phyloP scores from a whole-genome alignment of 2,113 vertebrate genomes.

The Empidonax alnorum region DNA sequence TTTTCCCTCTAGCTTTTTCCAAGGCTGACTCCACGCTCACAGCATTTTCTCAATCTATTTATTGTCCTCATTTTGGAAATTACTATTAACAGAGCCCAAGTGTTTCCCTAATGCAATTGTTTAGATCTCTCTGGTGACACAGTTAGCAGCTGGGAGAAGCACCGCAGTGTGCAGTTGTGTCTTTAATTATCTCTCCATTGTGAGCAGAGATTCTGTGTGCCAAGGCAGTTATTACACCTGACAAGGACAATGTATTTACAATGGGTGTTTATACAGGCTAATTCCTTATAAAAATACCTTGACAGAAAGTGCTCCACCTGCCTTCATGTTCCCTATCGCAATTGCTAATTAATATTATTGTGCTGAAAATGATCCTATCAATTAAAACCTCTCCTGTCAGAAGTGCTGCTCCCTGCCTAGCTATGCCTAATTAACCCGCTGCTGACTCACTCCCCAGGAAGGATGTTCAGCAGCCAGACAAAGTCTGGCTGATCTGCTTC shows the following conservation, averaged over 20 bases:
- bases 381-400: conserved; percentile 25
- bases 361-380: conserved; percentile 55
- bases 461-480: neutral
- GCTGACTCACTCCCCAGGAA: conserved; percentile 8
- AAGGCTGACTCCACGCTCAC: neutral
- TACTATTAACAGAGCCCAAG: neutral
- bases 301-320: conserved; percentile 46
- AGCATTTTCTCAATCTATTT: conserved; percentile 3
- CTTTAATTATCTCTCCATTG: conserved; percentile 71
- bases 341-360: conserved; percentile 53
- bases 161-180: conserved; percentile 36
- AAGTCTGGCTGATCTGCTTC: neutral
- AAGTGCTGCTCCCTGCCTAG: conserved; percentile 31
- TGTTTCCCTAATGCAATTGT: neutral
- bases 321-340: conserved; percentile 48
- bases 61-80: conserved; percentile 8
- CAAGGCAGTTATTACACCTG: conserved; percentile 70
- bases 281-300: conserved; percentile 75
- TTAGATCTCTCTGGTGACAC: neutral
- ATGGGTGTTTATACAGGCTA: conserved; percentile 68
- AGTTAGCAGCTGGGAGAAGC: conserved; percentile 37
- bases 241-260: conserved; percentile 69
- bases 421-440: conserved; percentile 23
- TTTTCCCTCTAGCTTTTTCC: conserved; percentile 32
- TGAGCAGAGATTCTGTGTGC: conserved; percentile 49